Evolutionary conservation across 2,113 vertebrate species (phyloP).

Genomic region (Phalacrocorax aristotelis): DNA sequence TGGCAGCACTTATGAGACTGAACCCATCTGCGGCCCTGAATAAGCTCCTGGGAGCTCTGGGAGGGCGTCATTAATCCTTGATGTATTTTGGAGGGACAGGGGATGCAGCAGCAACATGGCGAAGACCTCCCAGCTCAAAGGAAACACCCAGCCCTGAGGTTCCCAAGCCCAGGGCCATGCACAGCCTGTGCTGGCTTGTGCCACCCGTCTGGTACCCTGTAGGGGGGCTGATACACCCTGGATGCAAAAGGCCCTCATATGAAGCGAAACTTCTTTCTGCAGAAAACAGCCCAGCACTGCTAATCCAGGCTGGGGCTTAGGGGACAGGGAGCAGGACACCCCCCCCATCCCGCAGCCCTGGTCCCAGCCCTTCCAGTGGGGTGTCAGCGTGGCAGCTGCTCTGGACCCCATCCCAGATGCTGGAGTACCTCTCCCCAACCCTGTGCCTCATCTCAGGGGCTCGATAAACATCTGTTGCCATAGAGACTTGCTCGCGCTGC

Average conservation of each 20-base stretch:
- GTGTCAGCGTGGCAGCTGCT: not conserved
- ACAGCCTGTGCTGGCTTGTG: fast-evolving
- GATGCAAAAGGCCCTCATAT: fast-evolving
- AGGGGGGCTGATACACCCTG: not conserved
- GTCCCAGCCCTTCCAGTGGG: fast-evolving
- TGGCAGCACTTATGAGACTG: fast-evolving
- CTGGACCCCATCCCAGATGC: not conserved
- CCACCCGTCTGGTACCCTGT: fast-evolving
- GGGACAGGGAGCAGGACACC: not conserved
- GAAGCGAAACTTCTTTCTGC: not conserved
- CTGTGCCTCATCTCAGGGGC: slow-evolving; percentile 51
- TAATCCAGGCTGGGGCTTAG: not conserved
- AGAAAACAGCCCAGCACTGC: not conserved
- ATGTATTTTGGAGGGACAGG: not conserved
- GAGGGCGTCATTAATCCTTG: not conserved
- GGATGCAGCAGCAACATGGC: not conserved
- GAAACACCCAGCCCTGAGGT: fast-evolving
- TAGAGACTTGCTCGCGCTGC: slow-evolving; percentile 50
- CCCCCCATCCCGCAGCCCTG: fast-evolving
- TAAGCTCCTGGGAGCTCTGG: not conserved
- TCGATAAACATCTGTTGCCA: slow-evolving; percentile 73
- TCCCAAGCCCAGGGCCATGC: not conserved
- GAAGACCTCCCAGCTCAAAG: not conserved
- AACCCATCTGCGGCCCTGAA: not conserved
- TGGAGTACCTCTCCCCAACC: not conserved